Evolutionary conservation across 2,797 vertebrate species (phyloP), one percentile per base, ranked within the genome.

Genomic region (Pseudomugil tenellus): DNA sequence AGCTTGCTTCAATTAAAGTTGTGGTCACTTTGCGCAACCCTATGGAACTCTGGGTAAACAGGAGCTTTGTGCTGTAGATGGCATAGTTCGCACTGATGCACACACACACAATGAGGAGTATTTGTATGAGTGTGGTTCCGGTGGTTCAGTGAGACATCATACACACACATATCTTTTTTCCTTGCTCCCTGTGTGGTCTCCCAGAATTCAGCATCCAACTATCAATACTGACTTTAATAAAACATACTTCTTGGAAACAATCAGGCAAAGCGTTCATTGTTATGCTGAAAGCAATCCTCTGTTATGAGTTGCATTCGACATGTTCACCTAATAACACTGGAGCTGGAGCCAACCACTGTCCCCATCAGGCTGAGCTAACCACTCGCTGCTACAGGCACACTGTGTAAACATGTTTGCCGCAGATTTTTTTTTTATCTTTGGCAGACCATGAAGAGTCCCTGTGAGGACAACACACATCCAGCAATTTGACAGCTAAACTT

Each of bases 1-100:
- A 92, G 90, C 89, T 92, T 94, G 91, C 87, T 90, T 85, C 86
- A 88, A 91, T 92, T 87, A 86, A 86, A 84, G 80, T 66, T 80
- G 89, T 32, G 87, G 90, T 88, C 83, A 87, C 81, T 92, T 91
- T 91, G 82, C 76, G 76, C 85, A 92, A 89, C 77, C 83, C 82
- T 62, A 48, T 82, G 83, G 87, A 92, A 89, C 81, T 81, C 85
- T 88, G 87, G 79, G 81, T 89, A 91, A 91, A 92, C 87, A 89
- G 85, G 81, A 89, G 87, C 85, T 83, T 70, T 81, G 83, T 86
- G 65, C 66, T 81, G 84, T 83, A 68, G 74, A 91, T 81, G 86
- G 81, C 80, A 82, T 63, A 67, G 78, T 75, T 83, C 77, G 80
- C 70, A 76, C 74, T 71, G 68, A 77, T 67, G 54, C 79, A 80